A percentile compares a stretch with the other conserved stretches of the same genome.
Evolutionary conservation across 2,113 vertebrate genomes (phyloP).

Genomic region (Pungitius pungitius): DNA sequence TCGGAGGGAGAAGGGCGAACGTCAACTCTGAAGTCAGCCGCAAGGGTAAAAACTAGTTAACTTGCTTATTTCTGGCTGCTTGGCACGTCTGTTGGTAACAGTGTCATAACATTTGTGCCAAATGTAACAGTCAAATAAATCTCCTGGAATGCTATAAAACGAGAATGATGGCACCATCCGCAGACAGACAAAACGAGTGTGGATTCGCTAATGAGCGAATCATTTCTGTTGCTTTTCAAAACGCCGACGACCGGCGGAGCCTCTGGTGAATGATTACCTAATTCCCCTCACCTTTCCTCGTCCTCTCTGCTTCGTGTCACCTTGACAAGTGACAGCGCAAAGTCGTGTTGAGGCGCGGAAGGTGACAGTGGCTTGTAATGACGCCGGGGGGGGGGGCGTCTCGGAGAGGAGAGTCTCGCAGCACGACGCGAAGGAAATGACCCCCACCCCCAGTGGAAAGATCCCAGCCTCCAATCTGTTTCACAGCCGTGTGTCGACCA

Average conservation of each 20-base stretch:
- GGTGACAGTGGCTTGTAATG: conserved; percentile 54
- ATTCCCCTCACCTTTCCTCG: conserved; percentile 36
- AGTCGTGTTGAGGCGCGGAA: conserved; percentile 40
- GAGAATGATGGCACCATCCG: background rate
- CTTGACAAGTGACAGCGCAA: conserved; percentile 56
- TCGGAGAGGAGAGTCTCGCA: conserved; percentile 33
- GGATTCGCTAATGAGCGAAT: conserved; percentile 9
- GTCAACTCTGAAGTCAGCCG: conserved; percentile 48
- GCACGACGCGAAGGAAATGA: conserved; percentile 47
- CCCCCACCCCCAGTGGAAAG: conserved; percentile 30
- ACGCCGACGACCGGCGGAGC: background rate
- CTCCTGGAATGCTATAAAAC: conserved; percentile 17
- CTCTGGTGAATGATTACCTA: conserved; percentile 24
- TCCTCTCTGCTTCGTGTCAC: conserved; percentile 41
- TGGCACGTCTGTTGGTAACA: conserved; percentile 36
- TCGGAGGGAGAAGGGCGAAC: conserved; percentile 59
- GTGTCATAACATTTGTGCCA: conserved; percentile 37
- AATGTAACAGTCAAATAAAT: conserved; percentile 52
- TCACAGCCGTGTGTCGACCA: conserved; percentile 34
- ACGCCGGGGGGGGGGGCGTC: conserved; percentile 53
- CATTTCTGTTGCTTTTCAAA: conserved; percentile 20
- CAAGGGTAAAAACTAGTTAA: conserved; percentile 63
- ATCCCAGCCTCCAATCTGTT: conserved; percentile 31
- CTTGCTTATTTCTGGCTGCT: conserved; percentile 43
- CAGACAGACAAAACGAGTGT: conserved; percentile 20